phyloP scores from a whole-genome alignment of 2,113 vertebrate genomes.

The Oncorhynchus kisutch region DNA sequence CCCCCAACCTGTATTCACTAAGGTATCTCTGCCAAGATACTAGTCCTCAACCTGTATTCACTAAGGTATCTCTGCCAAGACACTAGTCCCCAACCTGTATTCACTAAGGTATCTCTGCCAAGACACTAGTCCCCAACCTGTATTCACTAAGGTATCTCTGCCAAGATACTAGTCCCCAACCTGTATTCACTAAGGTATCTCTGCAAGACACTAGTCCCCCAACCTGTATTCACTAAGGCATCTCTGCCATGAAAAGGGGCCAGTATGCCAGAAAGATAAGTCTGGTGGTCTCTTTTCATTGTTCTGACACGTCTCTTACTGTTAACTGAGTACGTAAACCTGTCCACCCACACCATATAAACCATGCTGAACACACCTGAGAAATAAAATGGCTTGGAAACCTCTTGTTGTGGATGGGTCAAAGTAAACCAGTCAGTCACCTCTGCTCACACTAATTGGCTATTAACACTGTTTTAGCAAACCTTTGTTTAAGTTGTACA shows the following conservation, averaged over 20 bases:
- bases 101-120: neutral
- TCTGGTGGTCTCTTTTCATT: too few relatives aligned
- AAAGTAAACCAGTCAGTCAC: conserved; percentile 47
- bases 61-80: neutral
- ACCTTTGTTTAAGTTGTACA: conserved; percentile 39
- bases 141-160: neutral
- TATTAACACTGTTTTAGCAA: conserved; percentile 65
- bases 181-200: neutral
- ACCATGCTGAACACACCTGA: conserved; percentile 54
- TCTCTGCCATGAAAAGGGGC: neutral
- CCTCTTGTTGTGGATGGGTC: conserved; percentile 31
- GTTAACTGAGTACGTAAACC: conserved; percentile 59
- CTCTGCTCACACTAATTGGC: conserved; percentile 62
- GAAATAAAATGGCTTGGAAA: conserved; percentile 63
- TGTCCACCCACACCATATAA: conserved; percentile 58
- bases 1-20: too few relatives aligned
- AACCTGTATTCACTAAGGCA: neutral
- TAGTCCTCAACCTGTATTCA: conserved; percentile 9
- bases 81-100: too few relatives aligned
- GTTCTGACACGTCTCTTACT: conserved; percentile 39
- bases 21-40: too few relatives aligned
- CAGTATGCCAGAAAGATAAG: too few relatives aligned
- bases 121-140: too few relatives aligned
- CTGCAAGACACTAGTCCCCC: too few relatives aligned
- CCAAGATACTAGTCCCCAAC: neutral